Evolutionary conservation across 2,113 vertebrate species (phyloP).

Genomic region (Myrmecophaga tridactyla): DNA sequence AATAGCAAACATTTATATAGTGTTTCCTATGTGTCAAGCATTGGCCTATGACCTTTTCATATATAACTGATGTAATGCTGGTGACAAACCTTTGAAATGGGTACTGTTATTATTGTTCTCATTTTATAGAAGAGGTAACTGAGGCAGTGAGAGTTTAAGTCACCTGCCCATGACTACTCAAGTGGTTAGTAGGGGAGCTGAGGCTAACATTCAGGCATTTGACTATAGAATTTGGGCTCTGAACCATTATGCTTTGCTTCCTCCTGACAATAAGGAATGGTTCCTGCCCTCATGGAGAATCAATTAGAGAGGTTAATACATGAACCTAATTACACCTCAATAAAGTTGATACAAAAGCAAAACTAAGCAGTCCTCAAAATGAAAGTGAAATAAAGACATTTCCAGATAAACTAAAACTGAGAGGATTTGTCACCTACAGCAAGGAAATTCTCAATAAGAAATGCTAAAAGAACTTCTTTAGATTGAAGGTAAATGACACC

Average conservation of each 20-base stretch:
- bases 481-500: not conserved
- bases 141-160: not conserved
- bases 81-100: not conserved
- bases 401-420: not conserved
- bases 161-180: not conserved
- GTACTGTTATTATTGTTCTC: not conserved
- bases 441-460: not conserved
- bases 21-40: not conserved
- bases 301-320: not conserved
- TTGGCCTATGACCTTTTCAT: not conserved
- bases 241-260: not conserved
- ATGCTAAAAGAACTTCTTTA: not conserved
- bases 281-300: not conserved
- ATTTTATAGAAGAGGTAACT: not conserved
- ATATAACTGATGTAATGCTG: not conserved
- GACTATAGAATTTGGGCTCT: not conserved
- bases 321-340: not conserved
- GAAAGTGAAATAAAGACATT: constrained; percentile 25
- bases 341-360: not conserved
- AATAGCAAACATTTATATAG: not conserved
- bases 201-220: not conserved
- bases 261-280: not conserved
- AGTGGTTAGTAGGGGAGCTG: not conserved
- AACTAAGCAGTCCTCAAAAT: not conserved
- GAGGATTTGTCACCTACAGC: not conserved